Evolutionary conservation across 2,113 vertebrate species (phyloP).

Genomic region (Galeopterus variegatus): DNA sequence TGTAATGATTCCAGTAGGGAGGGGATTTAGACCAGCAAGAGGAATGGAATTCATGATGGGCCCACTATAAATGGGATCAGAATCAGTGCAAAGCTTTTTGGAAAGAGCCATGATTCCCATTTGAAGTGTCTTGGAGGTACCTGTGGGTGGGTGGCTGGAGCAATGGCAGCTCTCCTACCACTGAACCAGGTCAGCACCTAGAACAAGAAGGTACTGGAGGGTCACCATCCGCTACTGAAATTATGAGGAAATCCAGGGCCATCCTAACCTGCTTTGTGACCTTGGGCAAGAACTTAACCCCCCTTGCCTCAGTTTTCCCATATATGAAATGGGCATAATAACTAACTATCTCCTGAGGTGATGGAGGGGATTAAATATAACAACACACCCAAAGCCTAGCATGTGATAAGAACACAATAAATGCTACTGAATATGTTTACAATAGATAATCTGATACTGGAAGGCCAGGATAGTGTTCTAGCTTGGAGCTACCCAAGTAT

Average conservation of each 20-base stretch:
- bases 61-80: not conserved
- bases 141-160: not conserved
- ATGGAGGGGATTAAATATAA: constrained; percentile 22
- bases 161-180: not conserved
- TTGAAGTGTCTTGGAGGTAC: not conserved
- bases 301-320: not conserved
- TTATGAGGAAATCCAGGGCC: not conserved
- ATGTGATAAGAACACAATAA: not conserved
- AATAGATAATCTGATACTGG: not conserved
- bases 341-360: not conserved
- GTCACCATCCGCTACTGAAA: constrained; percentile 33
- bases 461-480: not conserved
- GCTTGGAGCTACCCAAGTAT: not conserved
- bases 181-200: not conserved
- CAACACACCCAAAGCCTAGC: not conserved
- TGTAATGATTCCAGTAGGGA: constrained; percentile 36
- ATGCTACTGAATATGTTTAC: not conserved
- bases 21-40: not conserved
- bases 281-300: not conserved
- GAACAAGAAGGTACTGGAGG: not conserved
- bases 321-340: not conserved
- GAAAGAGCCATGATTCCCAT: constrained; percentile 42
- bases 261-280: constrained; percentile 29
- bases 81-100: not conserved
- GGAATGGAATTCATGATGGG: constrained; percentile 50